Evolutionary conservation across 1,140 invertebrate species (phyloP), one percentile per base, ranked within the genome.

Genomic region (Protaetia brevitarsis): DNA sequence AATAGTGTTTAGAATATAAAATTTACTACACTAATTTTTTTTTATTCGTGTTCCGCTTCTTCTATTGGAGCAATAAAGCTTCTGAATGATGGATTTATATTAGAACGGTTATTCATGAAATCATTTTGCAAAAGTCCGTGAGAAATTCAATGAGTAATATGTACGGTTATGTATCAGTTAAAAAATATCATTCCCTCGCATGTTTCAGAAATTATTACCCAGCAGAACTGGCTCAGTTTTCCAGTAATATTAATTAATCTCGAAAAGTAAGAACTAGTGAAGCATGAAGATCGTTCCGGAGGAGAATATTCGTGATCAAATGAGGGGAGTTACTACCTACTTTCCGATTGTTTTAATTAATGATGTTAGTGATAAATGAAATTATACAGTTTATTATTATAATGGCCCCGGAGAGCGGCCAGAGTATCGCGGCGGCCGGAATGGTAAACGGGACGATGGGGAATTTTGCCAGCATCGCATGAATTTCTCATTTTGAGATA

Each of bases 361-460:
- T 62, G 60, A 62, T 62, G 60, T 36, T 62, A 36, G 60, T 62
- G 60, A 62, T 62, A 62, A 62, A 62, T 62, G 60, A 62, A 62
- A 62, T 62, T 62, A 62, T 62, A 62, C 60, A 62, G 60, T 62
- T 62, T 62, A 62, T 62, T 62, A 62, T 62, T 62, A 62, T 62
- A 62, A 62, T 62, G 60, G 57, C 8, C 16, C 19, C 41, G 19
- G 10, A 51, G 10, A 8, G 41, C 21, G 19, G 19, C 16, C 13
- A 51, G 26, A 13, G 41, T 21, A 51, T 7, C 41, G 19, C 34
- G 26, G 41, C 41, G 16, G n/a, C n/a, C n/a, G n/a, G n/a, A n/a
- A n/a, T n/a, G n/a, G 41, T 51, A 51, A 51, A 51, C 26, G 41
- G 26, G n/a, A 51, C 41, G 41, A n/a, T n/a, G n/a, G 19, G 41